Evolutionary conservation across 2,797 vertebrate genomes (phyloP), one percentile per base, ranked within the genome.

Genomic region (Picus viridis): DNA sequence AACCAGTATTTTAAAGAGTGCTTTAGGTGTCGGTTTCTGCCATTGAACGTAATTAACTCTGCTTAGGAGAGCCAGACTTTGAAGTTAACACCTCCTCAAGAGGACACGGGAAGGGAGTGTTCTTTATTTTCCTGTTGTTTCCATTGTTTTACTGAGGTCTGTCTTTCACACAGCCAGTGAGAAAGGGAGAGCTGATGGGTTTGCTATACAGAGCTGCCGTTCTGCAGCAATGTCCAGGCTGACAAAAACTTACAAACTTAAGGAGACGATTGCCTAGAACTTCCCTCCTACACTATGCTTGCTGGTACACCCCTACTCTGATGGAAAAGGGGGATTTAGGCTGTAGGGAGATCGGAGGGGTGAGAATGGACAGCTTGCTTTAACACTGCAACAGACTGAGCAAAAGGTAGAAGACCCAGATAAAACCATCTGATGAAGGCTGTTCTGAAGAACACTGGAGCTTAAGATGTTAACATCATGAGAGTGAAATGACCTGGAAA

Each of bases 41-140:
- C 45, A 57, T 3, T 24, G 58, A 70, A 85, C 36, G 61, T 34
- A 61, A 96, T 93, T 94, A 94, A 92, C 84, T 80, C 84, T 12
- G 69, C 74, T 91, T 30, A 88, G 53, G 54, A 73, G 22, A 69
- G 78, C 18, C 88, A 94, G 54, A 16, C 94, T 95, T 92, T 91
- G 93, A 95, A 90, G 92, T 86, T 93, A 90, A 94, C 95, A 96
- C 95, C 95, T 96, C 96, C 88, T 93, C 51, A 57, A 76, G 73
- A 89, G 91, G 83, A 86, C 88, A 79, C 6, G 92, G 93, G 83
- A 96, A 94, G 95, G 95, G 92, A 96, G 95, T 91, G 94, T 94
- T 95, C 94, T 68, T 93, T 81, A 91, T 95, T 93, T 96, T 95
- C 95, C 95, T 94, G 92, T 92, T 78, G 73, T 88, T 91, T 39